A percentile compares a stretch with the other conserved stretches of the same genome.
These are phyloP conservation scores for Ruditapes philippinarum DNA, from an alignment of 1,140 invertebrate species.

Conservation along the genomic window DNA sequence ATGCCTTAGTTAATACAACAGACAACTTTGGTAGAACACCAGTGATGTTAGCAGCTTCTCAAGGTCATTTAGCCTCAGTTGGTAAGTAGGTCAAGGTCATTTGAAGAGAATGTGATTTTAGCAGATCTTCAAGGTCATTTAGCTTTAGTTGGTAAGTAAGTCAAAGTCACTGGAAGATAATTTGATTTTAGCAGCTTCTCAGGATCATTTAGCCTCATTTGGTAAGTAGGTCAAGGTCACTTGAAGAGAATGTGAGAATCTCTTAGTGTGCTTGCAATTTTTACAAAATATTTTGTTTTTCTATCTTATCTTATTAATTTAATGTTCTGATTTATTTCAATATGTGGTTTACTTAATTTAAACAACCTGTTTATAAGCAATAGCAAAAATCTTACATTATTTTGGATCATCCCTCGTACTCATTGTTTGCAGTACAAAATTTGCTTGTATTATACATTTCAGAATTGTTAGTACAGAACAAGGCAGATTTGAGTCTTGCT, in stretches of 20 bases:
- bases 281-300: too few species aligned
- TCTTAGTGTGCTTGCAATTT: too few species aligned
- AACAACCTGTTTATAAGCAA: too few species aligned
- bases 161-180: slow-evolving; percentile 1
- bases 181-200: slow-evolving; percentile 87
- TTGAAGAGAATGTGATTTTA: slow-evolving; percentile 82
- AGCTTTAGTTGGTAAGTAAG: slow-evolving; percentile 87
- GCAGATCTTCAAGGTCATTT: slow-evolving; percentile 88
- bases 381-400: too few species aligned
- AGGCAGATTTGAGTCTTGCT: slow-evolving; percentile 87
- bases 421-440: too few species aligned
- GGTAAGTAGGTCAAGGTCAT: slow-evolving; percentile 84
- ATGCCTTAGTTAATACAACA: slow-evolving; percentile 87
- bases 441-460: too few species aligned
- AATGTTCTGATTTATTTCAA: too few species aligned
- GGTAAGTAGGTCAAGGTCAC: slow-evolving; percentile 84
- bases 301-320: too few species aligned
- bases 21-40: slow-evolving; percentile 87
- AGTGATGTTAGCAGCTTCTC: slow-evolving; percentile 87
- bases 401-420: too few species aligned
- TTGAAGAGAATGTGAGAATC: too few species aligned
- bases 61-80: slow-evolving; percentile 88
- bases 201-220: slow-evolving; percentile 88
- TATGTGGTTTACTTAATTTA: too few species aligned
- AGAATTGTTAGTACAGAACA: slow-evolving; percentile 88